phyloP scores from a whole-genome alignment of 2,113 vertebrate genomes.

The Calonectris borealis region DNA sequence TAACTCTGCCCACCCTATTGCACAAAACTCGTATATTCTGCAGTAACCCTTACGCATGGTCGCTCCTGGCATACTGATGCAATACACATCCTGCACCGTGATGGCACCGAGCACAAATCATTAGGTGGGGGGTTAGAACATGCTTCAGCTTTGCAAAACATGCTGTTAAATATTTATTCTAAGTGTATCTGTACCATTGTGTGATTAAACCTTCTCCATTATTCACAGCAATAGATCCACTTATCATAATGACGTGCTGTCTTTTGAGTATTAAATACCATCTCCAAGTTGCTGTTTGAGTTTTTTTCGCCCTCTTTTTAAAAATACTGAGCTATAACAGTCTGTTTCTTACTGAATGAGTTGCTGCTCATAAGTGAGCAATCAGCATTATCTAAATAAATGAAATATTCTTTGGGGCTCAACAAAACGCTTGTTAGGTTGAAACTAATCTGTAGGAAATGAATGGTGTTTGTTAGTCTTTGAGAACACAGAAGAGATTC shows the following conservation, averaged over 20 bases:
- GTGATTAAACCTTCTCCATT: slow-evolving; percentile 52
- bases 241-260: slow-evolving; percentile 12
- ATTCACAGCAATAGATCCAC: slow-evolving; percentile 39
- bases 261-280: slow-evolving; percentile 51
- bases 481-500: slow-evolving; percentile 71
- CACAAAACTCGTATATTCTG: background rate
- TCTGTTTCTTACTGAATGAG: slow-evolving; percentile 65
- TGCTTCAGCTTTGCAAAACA: slow-evolving; percentile 41
- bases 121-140: background rate
- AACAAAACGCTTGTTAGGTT: slow-evolving; percentile 72
- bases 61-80: background rate
- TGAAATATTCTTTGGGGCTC: slow-evolving; percentile 77
- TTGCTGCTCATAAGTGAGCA: slow-evolving; percentile 60
- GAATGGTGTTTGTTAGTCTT: slow-evolving; percentile 76
- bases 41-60: background rate
- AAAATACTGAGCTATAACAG: slow-evolving; percentile 43
- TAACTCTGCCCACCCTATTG: background rate
- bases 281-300: slow-evolving; percentile 14
- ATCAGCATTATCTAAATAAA: slow-evolving; percentile 77
- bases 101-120: background rate
- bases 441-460: slow-evolving; percentile 76
- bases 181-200: slow-evolving; percentile 24
- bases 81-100: background rate
- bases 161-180: slow-evolving; percentile 46
- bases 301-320: background rate